A percentile compares a stretch with the other conserved stretches of the same genome.
These are phyloP conservation scores for Paramacrobiotus metropolitanus DNA, from an alignment of 1,140 invertebrate species.

Conservation along the genomic window DNA sequence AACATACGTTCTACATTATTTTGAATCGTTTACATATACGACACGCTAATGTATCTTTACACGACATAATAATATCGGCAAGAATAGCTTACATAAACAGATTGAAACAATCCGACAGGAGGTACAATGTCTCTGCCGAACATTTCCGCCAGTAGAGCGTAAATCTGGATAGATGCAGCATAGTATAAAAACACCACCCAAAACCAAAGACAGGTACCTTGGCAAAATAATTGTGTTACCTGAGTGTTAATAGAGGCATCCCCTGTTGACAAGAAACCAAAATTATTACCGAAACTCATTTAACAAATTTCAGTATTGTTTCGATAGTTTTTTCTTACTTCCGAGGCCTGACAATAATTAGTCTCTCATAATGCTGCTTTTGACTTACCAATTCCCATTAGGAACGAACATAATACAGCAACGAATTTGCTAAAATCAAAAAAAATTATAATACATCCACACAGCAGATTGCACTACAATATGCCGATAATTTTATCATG, in stretches of 20 bases:
- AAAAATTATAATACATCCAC: neutral
- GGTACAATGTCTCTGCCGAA: neutral
- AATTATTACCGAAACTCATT: neutral
- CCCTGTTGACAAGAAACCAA: neutral
- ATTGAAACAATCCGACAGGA: neutral
- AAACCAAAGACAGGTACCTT: neutral
- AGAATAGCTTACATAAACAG: neutral
- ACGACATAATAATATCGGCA: neutral
- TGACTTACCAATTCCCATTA: neutral
- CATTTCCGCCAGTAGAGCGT: neutral
- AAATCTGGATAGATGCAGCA: neutral
- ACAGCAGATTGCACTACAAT: neutral
- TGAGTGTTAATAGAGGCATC: neutral
- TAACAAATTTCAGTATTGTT: neutral
- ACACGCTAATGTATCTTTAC: neutral
- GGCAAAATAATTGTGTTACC: neutral
- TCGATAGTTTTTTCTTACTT: no score
- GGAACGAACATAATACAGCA: neutral
- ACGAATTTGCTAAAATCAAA: neutral
- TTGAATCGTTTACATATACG: no score
- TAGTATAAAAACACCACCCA: neutral
- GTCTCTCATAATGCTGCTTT: neutral
- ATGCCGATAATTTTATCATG: no score
- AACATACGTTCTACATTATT: constrained; percentile 17
- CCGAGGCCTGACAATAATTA: no score